phyloP scores from a whole-genome alignment of 2,888 invertebrate species.

The Thereva nobilitata region DNA sequence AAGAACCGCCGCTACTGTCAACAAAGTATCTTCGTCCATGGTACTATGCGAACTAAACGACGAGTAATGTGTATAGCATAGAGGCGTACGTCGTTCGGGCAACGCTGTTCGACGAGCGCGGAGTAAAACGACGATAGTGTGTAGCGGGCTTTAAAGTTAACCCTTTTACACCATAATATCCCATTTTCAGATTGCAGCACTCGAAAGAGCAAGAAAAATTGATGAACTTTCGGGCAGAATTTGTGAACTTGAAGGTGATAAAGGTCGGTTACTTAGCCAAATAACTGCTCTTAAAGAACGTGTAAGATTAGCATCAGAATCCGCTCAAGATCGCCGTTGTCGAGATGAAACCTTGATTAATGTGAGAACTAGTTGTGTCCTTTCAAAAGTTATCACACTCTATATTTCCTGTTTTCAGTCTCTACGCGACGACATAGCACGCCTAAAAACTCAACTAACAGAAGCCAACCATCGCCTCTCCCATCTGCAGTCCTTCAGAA shows the following conservation, averaged over 20 bases:
- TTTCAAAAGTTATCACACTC: not conserved
- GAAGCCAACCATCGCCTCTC: constrained; percentile 77
- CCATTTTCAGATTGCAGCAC: constrained; percentile 70
- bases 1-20: too few relatives aligned
- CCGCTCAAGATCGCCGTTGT: constrained; percentile 54
- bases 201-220: constrained; percentile 81
- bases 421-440: constrained; percentile 74
- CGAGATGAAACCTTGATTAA: constrained; percentile 57
- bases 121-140: too few relatives aligned
- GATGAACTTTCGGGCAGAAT: constrained; percentile 81
- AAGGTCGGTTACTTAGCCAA: constrained; percentile 62
- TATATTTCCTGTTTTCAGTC: constrained; percentile 55
- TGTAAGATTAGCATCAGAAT: constrained; percentile 53
- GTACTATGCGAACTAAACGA: too few relatives aligned
- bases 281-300: constrained; percentile 52
- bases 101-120: too few relatives aligned
- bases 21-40: too few relatives aligned
- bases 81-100: too few relatives aligned
- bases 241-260: constrained; percentile 78
- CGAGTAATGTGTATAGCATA: too few relatives aligned
- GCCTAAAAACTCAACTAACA: constrained; percentile 73
- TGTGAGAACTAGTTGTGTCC: constrained; percentile 45
- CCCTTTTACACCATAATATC: not conserved
- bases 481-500: constrained; percentile 76
- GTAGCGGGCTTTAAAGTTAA: too few relatives aligned